phyloP scores from a whole-genome alignment of 2,888 invertebrate genomes.

The Tholera decimalis region DNA sequence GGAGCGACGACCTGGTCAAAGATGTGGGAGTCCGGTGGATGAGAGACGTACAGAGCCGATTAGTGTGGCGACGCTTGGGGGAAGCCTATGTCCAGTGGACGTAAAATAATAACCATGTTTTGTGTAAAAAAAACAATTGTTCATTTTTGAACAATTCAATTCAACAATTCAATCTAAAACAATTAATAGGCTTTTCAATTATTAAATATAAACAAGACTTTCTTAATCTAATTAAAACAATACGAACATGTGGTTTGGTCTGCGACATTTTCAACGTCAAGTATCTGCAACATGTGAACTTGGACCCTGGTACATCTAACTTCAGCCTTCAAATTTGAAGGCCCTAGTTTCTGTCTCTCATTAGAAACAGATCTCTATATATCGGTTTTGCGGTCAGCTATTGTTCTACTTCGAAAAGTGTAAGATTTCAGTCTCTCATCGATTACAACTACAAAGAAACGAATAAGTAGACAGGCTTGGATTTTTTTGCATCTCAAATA shows the following conservation, averaged over 20 bases:
- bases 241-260: conserved; percentile 34
- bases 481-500: conserved; percentile 44
- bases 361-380: conserved; percentile 3
- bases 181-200: no score
- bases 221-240: conserved; percentile 57
- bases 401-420: conserved; percentile 43
- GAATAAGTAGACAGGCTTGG: neutral
- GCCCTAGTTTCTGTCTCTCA: conserved; percentile 4
- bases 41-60: no score
- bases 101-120: no score
- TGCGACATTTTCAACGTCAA: conserved; percentile 31
- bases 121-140: no score
- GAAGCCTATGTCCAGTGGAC: no score
- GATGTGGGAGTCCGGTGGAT: no score
- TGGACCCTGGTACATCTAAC: neutral
- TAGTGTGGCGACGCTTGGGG: no score
- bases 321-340: neutral
- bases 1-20: no score
- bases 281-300: conserved; percentile 19
- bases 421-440: conserved; percentile 32
- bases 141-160: conserved; percentile 63
- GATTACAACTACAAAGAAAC: conserved; percentile 14
- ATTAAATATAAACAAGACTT: no score
- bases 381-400: conserved; percentile 38
- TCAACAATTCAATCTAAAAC: no score